These are phyloP conservation scores for Beris chalybata DNA, from an alignment of 2,888 invertebrate species.

Conservation along the genomic window DNA sequence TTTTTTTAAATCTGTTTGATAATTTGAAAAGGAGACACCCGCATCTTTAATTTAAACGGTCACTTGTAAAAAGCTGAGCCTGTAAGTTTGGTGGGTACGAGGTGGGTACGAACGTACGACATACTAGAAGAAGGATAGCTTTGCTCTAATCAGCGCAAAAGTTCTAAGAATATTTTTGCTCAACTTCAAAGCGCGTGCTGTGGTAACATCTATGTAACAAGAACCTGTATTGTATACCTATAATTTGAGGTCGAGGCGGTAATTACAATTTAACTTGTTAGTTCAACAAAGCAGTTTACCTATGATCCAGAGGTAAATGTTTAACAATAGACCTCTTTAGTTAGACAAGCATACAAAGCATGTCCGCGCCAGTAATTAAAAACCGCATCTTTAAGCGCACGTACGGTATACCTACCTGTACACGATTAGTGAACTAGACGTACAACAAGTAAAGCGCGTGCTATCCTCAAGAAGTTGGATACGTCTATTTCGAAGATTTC, in stretches of 20 bases:
- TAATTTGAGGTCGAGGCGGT: constrained; percentile 28
- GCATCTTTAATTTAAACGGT: no score
- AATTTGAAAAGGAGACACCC: no score
- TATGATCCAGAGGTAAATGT: constrained; percentile 21
- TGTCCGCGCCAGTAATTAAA: constrained; percentile 25
- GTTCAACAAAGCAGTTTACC: constrained; percentile 26
- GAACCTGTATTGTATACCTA: constrained; percentile 9
- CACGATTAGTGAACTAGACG: constrained; percentile 24
- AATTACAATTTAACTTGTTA: constrained; percentile 31
- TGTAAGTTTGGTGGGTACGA: no score
- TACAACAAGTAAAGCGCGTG: constrained; percentile 31
- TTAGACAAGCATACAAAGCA: constrained; percentile 11
- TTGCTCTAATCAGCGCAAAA: no score
- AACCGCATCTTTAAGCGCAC: constrained; percentile 19
- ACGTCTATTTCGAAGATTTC: constrained; percentile 8
- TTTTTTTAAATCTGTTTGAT: no score
- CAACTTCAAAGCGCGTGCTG: no score
- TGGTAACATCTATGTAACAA: no score
- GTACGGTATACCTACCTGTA: constrained; percentile 8
- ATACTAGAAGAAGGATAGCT: no score
- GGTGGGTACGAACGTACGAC: no score
- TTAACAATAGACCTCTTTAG: constrained; percentile 25
- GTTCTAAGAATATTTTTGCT: no score
- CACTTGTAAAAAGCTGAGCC: no score
- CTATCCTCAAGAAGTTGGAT: constrained; percentile 19